Percentiles rank a stretch among this genome's conserved stretches.
These are phyloP conservation scores for Syngnathoides biaculeatus DNA, from an alignment of 2,113 vertebrate species.

Conservation along the genomic window DNA sequence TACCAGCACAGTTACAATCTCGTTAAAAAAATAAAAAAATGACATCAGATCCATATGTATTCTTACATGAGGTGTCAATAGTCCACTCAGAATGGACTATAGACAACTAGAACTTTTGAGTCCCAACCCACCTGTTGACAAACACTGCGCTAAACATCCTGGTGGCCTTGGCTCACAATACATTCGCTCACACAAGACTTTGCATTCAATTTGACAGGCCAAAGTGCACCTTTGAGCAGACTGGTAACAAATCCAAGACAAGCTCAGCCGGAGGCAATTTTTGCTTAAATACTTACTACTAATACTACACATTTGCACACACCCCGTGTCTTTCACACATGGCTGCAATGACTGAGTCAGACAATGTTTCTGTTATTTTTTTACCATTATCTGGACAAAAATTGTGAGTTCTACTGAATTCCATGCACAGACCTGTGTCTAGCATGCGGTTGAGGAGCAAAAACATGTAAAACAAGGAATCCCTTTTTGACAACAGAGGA, in stretches of 20 bases:
- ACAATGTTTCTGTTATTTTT: constrained; percentile 7
- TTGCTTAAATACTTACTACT: constrained; percentile 5
- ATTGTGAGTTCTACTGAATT: neutral
- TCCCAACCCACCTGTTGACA: neutral
- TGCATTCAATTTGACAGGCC: constrained; percentile 9
- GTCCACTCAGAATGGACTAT: neutral
- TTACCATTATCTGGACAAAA: constrained; percentile 5
- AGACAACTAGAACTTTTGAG: neutral
- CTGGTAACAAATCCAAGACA: constrained; percentile 28
- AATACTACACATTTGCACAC: too few relatives aligned
- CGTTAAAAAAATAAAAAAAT: too few relatives aligned
- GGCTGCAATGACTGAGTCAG: constrained; percentile 22
- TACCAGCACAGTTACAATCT: too few relatives aligned
- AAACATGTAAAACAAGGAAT: constrained; percentile 14
- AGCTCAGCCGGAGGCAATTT: constrained; percentile 14
- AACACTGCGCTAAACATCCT: neutral
- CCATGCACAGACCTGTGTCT: constrained; percentile 25
- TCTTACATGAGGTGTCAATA: neutral
- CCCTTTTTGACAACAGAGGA: constrained; percentile 12
- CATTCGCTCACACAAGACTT: neutral
- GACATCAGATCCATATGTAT: neutral
- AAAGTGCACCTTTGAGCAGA: constrained; percentile 27
- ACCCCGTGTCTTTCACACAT: constrained; percentile 26
- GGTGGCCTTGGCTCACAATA: neutral
- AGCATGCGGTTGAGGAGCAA: constrained; percentile 1